Conservation (phyloP, 2,888 invertebrate species). For the Colostygia pectinataria region DNA sequence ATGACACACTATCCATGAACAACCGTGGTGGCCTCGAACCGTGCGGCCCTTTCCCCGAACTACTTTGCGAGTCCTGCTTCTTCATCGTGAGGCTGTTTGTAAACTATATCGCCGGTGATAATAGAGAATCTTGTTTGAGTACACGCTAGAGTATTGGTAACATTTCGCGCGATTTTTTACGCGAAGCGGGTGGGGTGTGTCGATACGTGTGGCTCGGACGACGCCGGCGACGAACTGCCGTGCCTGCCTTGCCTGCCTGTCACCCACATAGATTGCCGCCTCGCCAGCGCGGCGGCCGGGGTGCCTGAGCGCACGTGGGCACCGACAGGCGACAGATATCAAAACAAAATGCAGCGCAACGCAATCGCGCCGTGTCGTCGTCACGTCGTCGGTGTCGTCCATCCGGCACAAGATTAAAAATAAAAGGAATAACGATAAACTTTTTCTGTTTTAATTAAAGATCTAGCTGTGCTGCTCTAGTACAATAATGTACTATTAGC, state of each 20-base stretch:
- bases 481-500: too few species aligned
- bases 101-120: conserved; percentile 47
- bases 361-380: neutral
- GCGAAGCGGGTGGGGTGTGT: conserved; percentile 36
- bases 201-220: conserved; percentile 52
- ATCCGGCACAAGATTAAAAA: conserved; percentile 15
- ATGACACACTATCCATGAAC: conserved; percentile 72
- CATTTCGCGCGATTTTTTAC: conserved; percentile 53
- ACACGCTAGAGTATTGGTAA: conserved; percentile 49
- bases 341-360: conserved; percentile 48
- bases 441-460: too few species aligned
- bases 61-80: conserved; percentile 59
- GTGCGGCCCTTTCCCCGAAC: conserved; percentile 51
- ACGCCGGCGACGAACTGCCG: conserved; percentile 67
- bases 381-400: neutral
- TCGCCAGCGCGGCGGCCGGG: conserved; percentile 32
- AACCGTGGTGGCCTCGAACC: conserved; percentile 60
- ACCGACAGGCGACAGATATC: conserved; percentile 39
- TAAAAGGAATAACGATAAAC: too few species aligned
- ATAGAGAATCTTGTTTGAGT: conserved; percentile 38
- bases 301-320: conserved; percentile 60
- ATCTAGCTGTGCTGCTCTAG: too few species aligned
- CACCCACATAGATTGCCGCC: neutral
- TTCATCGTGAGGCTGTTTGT: conserved; percentile 56
- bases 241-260: conserved; percentile 16